Evolutionary conservation across 2,113 vertebrate species (phyloP), one percentile per base, ranked within the genome.

Genomic region (Crotalus tigris): DNA sequence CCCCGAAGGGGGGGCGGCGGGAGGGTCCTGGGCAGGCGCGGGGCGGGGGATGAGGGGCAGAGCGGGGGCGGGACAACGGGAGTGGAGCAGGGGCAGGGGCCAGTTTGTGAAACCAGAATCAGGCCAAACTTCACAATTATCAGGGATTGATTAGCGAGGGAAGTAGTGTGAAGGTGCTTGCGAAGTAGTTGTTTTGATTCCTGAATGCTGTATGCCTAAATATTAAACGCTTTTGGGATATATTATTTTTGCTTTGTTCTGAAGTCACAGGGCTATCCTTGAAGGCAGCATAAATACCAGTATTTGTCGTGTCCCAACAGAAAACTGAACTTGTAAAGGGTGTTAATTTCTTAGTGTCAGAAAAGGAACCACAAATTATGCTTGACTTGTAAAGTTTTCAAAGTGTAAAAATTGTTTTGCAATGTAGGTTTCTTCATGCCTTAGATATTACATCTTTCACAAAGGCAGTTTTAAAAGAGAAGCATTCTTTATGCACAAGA

Each of bases 391-490:
- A 89, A 89, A 91, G 93, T 88, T 92, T 44, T 55, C 24, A 57
- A 87, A 55, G 85, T 39, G 17, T 81, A 85, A 89, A 89, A 81
- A 94, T 89, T 91, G 53, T 69, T 86, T 17, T 85, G 61, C 1
- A 0, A 93, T 69, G 11, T 90, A 54, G 81, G 46, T 15, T 93
- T 94, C 59, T 1, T n/a, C n/a, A 0, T 90, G 69, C 75, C 57
- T 89, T 94, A 57, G 85, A 7, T 94, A 53, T 87, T 94, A 92
- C 89, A 94, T 95, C 93, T 94, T 89, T 87, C 64, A 90, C 81
- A 17, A n/a, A n/a, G n/a, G n/a, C n/a, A n/a, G n/a, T 75, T 91
- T 89, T 69, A 19, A 92, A 95, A 93, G 87, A 91, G 90, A 93
- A 87, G n/a, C n/a, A 55, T 0, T 90, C 46, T 46, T 46, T 55